Evolutionary conservation across 2,888 invertebrate genomes (phyloP), one percentile per base, ranked within the genome.

Genomic region (Eupithecia subfuscata): DNA sequence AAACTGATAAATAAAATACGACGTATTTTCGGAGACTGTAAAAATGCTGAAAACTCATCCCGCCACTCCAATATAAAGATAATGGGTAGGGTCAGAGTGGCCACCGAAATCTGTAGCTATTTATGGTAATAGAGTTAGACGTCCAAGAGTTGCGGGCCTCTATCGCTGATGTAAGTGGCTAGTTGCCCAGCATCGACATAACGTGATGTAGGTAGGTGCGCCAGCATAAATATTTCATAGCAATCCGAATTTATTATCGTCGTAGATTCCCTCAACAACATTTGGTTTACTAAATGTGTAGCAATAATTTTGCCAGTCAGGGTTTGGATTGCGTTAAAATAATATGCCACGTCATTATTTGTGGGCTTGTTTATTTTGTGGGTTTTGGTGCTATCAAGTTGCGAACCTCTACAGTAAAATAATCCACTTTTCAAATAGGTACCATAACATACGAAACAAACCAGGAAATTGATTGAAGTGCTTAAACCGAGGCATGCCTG

Each of bases 1-100:
- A 84, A 83, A 82, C 83, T 85, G 81, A 85, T 85, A 84, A 87
- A 84, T 81, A 84, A 81, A 80, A 79, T 74, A 82, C 78, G 79
- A 80, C 81, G 80, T 80, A 83, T 82, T 82, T 81, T 81, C 71
- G 74, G 76, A 81, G 79, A 81, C 81, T 82, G 85, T 84, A 86
- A 89, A 87, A 89, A 89, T 87, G 87, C 89, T 87, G 87, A 88
- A 65, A 84, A 87, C 82, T 90, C 89, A 90, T 88, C 84, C 82
- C 83, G 75, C 82, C 82, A 84, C 84, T 81, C 85, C 85, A 87
- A 88, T 86, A 84, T 86, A 85, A 68, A 86, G 86, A 90, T 87
- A 88, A 88, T 88, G 85, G 86, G 84, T 82, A 83, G 86, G 89
- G 89, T 87, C 84, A 85, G 86, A 83, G 84, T 85, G 83, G 83